Conservation (phyloP, 1,140 invertebrate species). For the Drosophila subpulchrella region DNA sequence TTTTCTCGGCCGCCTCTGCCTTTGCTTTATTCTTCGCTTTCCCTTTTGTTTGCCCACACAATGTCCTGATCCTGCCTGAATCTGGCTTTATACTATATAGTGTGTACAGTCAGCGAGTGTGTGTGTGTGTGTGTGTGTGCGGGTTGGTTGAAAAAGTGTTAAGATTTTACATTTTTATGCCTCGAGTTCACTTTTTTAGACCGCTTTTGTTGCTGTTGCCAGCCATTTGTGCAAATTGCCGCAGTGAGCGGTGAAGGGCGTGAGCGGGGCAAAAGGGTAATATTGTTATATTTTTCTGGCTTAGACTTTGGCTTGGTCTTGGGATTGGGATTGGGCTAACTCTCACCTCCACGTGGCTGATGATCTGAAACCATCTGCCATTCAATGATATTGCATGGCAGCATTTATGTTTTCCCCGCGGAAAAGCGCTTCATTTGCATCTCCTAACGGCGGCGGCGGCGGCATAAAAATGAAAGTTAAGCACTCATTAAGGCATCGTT, state of each 20-base stretch:
- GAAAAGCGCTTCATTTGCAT: conserved; percentile 21
- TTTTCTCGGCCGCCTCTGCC: conserved; percentile 17
- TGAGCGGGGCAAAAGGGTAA: conserved; percentile 10
- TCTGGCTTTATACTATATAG: neutral
- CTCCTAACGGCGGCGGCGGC: neutral
- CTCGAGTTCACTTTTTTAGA: conserved; percentile 40
- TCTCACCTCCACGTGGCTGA: neutral
- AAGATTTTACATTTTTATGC: conserved; percentile 78
- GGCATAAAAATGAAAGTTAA: conserved; percentile 74
- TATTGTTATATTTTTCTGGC: conserved; percentile 24
- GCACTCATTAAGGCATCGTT: conserved; percentile 74
- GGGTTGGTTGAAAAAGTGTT: conserved; percentile 62
- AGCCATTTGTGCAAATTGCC: conserved; percentile 79
- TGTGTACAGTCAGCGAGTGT: neutral
- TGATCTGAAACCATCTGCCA: conserved; percentile 17
- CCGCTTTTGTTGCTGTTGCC: conserved; percentile 60
- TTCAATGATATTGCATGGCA: conserved; percentile 39
- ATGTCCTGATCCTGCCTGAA: conserved; percentile 49
- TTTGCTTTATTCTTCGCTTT: conserved; percentile 39
- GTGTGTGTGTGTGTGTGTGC: conserved; percentile 11
- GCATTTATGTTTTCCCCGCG: neutral
- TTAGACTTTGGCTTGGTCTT: neutral
- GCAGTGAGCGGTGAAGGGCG: conserved; percentile 36
- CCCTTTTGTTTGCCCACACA: conserved; percentile 58
- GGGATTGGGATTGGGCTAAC: neutral